These are phyloP conservation scores for Brassicogethes aeneus DNA, from an alignment of 2,888 invertebrate species.

Conservation along the genomic window DNA sequence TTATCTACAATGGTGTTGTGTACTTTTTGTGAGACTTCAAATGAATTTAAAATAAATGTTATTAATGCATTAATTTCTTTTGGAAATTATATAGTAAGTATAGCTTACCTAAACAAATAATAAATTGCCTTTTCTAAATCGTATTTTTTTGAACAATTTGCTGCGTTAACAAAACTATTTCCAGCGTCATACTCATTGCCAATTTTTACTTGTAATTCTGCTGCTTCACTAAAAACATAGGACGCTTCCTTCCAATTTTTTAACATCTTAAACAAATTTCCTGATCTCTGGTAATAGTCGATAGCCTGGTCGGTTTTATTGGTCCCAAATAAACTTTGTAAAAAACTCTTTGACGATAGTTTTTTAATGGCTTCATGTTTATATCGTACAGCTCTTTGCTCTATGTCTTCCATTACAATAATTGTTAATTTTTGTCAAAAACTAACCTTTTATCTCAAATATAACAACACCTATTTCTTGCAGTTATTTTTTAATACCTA, in stretches of 20 bases:
- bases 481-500: too few species aligned
- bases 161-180: slow-evolving; percentile 86
- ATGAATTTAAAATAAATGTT: too few species aligned
- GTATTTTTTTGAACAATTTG: slow-evolving; percentile 85
- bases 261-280: slow-evolving; percentile 94
- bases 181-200: slow-evolving; percentile 90
- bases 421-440: too few species aligned
- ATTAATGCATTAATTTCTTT: slow-evolving; percentile 1
- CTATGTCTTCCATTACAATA: slow-evolving; percentile 88
- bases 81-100: too few species aligned
- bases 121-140: slow-evolving; percentile 77
- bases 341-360: slow-evolving; percentile 75
- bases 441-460: too few species aligned
- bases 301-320: slow-evolving; percentile 36
- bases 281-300: slow-evolving; percentile 88
- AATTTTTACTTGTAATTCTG: slow-evolving; percentile 71
- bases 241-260: slow-evolving; percentile 95
- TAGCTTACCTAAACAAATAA: slow-evolving; percentile 48
- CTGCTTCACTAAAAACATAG: slow-evolving; percentile 83
- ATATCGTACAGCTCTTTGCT: slow-evolving; percentile 82
- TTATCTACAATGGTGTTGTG: too few species aligned
- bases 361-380: slow-evolving; percentile 88
- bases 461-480: too few species aligned
- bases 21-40: too few species aligned
- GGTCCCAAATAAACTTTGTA: slow-evolving; percentile 75